These are phyloP conservation scores for Conopomorpha cramerella DNA, from an alignment of 1,140 invertebrate genomes.

Conservation along the genomic window DNA sequence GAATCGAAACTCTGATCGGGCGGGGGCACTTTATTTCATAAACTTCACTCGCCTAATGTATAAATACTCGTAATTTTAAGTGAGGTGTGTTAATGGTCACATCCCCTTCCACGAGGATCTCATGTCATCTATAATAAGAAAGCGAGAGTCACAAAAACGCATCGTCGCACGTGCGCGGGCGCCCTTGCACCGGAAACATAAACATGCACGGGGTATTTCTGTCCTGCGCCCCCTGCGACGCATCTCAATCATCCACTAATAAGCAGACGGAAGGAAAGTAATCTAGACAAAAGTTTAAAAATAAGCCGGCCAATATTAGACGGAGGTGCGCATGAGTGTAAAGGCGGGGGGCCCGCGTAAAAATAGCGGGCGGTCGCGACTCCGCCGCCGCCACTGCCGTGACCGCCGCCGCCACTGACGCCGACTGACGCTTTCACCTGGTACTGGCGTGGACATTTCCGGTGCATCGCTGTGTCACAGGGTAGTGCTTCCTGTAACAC, in stretches of 20 bases:
- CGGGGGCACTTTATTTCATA: too few species aligned
- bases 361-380: constrained; percentile 30
- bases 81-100: too few species aligned
- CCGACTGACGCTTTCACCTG: too few species aligned
- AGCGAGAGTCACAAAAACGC: constrained; percentile 1
- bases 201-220: constrained; percentile 7
- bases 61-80: too few species aligned
- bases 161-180: constrained; percentile 12
- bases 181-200: constrained; percentile 31
- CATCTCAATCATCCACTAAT: constrained; percentile 54
- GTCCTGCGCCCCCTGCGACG: constrained; percentile 45
- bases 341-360: constrained; percentile 45
- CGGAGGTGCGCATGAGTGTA: constrained; percentile 46
- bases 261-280: constrained; percentile 53
- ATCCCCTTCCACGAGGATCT: too few species aligned
- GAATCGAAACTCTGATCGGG: too few species aligned
- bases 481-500: too few species aligned
- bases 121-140: neutral
- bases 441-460: too few species aligned
- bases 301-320: constrained; percentile 46
- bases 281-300: constrained; percentile 57
- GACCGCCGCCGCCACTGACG: too few species aligned
- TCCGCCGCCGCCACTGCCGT: too few species aligned
- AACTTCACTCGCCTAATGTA: too few species aligned
- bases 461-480: too few species aligned